Evolutionary conservation across 2,797 vertebrate genomes (phyloP), one percentile per base, ranked within the genome.

Genomic region (Hyperoplus immaculatus): DNA sequence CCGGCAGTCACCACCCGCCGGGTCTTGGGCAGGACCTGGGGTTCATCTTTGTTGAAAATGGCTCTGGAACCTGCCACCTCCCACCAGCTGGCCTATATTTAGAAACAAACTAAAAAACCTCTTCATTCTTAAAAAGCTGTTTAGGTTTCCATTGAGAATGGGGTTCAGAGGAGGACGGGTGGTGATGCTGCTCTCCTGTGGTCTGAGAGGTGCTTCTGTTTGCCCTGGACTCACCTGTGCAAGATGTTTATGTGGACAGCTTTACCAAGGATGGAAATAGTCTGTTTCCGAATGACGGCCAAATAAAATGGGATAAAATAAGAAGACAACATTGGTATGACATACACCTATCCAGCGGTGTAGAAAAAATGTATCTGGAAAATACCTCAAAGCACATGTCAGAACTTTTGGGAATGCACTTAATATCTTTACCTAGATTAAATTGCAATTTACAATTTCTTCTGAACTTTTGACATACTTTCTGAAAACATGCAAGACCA

Each of bases 21-120:
- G 92, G 94, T 46, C 67, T 88, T 88, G 91, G 93, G 82, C 92
- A 88, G 88, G 88, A 89, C 89, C 93, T 93, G 88, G 87, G 94
- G 94, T 93, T 95, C 94, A 95, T 96, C 95, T 95, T 94, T 96
- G 95, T 95, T 95, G 94, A 93, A 94, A 94, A 93, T 95, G 95
- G 94, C 95, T 94, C 87, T 66, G 80, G 87, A 92, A 93, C 91
- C 89, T 91, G 89, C 91, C 78, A 71, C 88, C 92, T 93, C 92
- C 92, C 90, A 91, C 90, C 50, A 80, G 85, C 79, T 78, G 83
- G 69, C 60, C 95, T 96, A 96, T 94, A 95, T 96, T 95, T 96
- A 96, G 95, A 89, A 95, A 95, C 94, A 94, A 94, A 93, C 94
- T 94, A 91, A 93, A 94, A 94, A 93, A 87, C 78, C 89, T 94